A percentile compares a stretch with the other conserved stretches of the same genome.
These are phyloP conservation scores for Myiozetetes cayanensis DNA, from an alignment of 2,113 vertebrate genomes.

Conservation along the genomic window DNA sequence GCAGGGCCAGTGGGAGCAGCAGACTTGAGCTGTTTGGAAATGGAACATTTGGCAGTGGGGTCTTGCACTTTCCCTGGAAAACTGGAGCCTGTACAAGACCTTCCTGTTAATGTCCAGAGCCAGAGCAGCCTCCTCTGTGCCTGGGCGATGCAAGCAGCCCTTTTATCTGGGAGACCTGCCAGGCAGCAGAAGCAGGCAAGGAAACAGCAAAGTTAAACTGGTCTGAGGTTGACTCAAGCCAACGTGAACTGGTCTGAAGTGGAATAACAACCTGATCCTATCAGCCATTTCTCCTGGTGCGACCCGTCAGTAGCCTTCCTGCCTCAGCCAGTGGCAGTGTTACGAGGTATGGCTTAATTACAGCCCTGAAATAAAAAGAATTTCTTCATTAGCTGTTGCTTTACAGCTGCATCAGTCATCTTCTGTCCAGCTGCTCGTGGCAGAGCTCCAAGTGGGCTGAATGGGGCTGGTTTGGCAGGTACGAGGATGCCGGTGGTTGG, in stretches of 20 bases:
- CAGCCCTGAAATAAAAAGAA: neutral
- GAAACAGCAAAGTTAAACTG: neutral
- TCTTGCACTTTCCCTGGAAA: neutral
- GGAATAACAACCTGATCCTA: neutral
- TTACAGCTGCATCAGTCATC: neutral
- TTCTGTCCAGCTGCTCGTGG: slow-evolving; percentile 5
- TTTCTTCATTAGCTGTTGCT: slow-evolving; percentile 10
- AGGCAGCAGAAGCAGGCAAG: neutral
- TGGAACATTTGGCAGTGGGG: neutral
- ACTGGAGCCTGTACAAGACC: neutral
- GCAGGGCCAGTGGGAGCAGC: neutral
- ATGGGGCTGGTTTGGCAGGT: slow-evolving; percentile 27
- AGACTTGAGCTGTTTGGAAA: neutral
- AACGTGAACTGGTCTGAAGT: neutral
- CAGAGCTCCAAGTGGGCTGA: slow-evolving; percentile 6
- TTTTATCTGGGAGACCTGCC: neutral
- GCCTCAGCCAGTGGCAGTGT: neutral
- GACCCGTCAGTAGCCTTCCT: neutral
- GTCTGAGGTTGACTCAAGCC: neutral
- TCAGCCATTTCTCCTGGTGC: neutral
- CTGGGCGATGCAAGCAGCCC: neutral
- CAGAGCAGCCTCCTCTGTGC: neutral
- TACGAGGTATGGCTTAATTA: slow-evolving; percentile 6
- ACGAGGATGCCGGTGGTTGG: neutral
- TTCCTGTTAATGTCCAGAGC: neutral